phyloP scores from a whole-genome alignment of 1,140 invertebrate species.

The Akabosia matsudoensis region DNA sequence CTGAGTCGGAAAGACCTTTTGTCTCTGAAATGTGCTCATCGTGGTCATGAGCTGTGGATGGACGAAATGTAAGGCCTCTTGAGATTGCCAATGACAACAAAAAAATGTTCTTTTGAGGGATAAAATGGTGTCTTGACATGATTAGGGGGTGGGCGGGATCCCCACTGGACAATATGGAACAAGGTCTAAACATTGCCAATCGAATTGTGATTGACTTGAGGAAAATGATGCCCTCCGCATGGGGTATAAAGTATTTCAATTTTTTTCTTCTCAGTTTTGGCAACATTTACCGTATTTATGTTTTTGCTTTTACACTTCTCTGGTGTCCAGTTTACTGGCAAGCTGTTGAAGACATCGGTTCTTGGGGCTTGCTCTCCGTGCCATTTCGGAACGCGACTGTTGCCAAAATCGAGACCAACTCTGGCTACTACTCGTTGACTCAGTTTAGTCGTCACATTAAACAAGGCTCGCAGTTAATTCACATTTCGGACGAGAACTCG shows the following conservation, averaged over 20 bases:
- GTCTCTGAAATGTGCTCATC: conserved; percentile 21
- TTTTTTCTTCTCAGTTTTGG: not conserved
- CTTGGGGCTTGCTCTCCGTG: conserved; percentile 34
- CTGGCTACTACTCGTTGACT: conserved; percentile 36
- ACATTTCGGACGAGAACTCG: conserved; percentile 25
- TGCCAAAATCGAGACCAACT: conserved; percentile 28
- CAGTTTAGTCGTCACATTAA: conserved; percentile 39
- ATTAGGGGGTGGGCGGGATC: conserved; percentile 33
- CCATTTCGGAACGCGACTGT: conserved; percentile 27
- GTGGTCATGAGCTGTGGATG: conserved; percentile 43
- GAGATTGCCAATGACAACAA: not conserved
- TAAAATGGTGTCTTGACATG: not conserved
- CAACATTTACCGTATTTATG: not conserved
- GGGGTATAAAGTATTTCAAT: conserved; percentile 27
- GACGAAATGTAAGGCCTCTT: conserved; percentile 41
- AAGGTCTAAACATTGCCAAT: conserved; percentile 34
- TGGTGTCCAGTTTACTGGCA: conserved; percentile 38
- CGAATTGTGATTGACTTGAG: conserved; percentile 36
- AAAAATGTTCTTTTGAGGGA: not conserved
- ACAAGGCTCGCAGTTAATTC: conserved; percentile 31
- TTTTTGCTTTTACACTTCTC: not conserved
- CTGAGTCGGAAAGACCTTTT: conserved; percentile 32
- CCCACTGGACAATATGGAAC: conserved; percentile 28
- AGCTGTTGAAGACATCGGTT: conserved; percentile 32
- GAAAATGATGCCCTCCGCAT: conserved; percentile 37